Conservation (phyloP, 2,888 invertebrate genomes). For the Hipparchia sbordonii region DNA sequence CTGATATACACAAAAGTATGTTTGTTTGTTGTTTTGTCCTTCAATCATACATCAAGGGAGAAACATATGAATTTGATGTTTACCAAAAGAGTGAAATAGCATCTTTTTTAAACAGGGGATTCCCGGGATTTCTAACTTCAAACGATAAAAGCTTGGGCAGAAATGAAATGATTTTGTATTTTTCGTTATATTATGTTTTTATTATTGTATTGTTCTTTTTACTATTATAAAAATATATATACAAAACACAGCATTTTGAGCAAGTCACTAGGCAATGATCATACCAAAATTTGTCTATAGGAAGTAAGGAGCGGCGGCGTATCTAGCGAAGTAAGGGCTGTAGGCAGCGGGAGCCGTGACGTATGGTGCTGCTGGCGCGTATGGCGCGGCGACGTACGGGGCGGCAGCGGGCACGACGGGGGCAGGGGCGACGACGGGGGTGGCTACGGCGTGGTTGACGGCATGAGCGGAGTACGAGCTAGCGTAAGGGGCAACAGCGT, state of each 20-base stretch:
- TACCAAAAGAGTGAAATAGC: no score
- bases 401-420: slow-evolving; percentile 50
- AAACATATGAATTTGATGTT: no score
- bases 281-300: slow-evolving; percentile 74
- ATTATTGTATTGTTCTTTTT: slow-evolving; percentile 16
- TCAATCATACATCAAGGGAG: no score
- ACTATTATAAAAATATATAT: slow-evolving; percentile 36
- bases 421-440: slow-evolving; percentile 81
- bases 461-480: slow-evolving; percentile 89
- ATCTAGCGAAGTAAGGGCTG: slow-evolving; percentile 53
- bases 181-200: background rate
- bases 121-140: no score
- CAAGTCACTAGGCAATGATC: slow-evolving; percentile 77
- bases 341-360: slow-evolving; percentile 42
- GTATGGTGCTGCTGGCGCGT: slow-evolving; percentile 46
- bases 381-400: slow-evolving; percentile 48
- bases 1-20: no score
- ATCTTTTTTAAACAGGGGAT: no score
- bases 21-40: no score
- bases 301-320: slow-evolving; percentile 64
- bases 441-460: slow-evolving; percentile 89
- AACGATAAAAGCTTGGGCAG: no score
- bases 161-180: background rate
- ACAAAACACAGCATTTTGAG: slow-evolving; percentile 58
- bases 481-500: slow-evolving; percentile 88